Conservation (phyloP, 2,888 invertebrate genomes). For the Andrena haemorrhoa region DNA sequence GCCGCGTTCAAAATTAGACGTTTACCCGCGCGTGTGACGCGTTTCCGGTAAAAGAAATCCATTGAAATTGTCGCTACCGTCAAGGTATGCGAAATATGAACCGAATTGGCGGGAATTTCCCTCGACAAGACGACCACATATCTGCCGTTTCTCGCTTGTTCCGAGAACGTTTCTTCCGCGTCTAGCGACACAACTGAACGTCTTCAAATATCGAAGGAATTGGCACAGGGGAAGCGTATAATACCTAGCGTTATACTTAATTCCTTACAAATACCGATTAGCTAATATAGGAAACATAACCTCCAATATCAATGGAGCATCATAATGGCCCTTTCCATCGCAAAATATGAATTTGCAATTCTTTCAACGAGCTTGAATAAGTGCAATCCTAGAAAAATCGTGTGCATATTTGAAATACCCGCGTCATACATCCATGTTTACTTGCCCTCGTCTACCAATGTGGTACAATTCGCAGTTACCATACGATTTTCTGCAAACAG, state of each 20-base stretch:
- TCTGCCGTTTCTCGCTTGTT: neutral
- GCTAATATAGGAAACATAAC: too few species aligned
- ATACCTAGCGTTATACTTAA: neutral
- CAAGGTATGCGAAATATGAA: conserved; percentile 50
- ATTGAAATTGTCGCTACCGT: conserved; percentile 48
- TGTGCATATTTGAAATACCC: conserved; percentile 41
- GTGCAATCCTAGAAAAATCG: neutral
- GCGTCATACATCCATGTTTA: conserved; percentile 36
- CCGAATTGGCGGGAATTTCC: conserved; percentile 62
- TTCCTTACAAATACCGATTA: neutral
- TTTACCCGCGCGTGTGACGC: conserved; percentile 47
- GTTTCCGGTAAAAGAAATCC: conserved; percentile 55
- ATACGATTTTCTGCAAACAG: neutral
- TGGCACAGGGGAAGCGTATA: neutral
- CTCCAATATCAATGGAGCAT: neutral
- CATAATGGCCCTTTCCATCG: neutral
- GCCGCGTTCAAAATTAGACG: conserved; percentile 44
- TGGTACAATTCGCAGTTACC: conserved; percentile 5
- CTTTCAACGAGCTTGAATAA: neutral
- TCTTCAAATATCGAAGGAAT: neutral
- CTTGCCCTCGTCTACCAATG: neutral
- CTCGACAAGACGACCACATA: neutral
- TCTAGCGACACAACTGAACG: neutral
- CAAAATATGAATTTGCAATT: neutral
- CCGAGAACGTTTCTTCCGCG: neutral